phyloP scores from a whole-genome alignment of 2,888 invertebrate genomes.

The Papilio protenor region DNA sequence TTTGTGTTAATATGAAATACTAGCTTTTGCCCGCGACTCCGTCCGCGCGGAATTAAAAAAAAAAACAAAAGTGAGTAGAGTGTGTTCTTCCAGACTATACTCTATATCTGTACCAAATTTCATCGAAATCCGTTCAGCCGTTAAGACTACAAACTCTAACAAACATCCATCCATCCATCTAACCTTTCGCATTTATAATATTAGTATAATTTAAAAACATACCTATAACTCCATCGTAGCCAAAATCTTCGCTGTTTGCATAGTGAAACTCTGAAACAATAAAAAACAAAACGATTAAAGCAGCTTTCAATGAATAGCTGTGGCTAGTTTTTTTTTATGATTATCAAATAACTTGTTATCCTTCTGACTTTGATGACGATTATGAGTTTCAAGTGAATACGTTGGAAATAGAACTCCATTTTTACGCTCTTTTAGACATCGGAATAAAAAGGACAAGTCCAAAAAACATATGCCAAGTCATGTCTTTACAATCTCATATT shows the following conservation, averaged over 20 bases:
- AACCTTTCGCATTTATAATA: no score
- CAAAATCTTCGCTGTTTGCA: constrained; percentile 80
- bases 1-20: neutral
- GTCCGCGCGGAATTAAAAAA: no score
- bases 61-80: no score
- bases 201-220: constrained; percentile 54
- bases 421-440: neutral
- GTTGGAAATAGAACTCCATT: neutral
- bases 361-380: neutral
- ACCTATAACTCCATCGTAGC: constrained; percentile 85
- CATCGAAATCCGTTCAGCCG: no score
- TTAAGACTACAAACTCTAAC: no score
- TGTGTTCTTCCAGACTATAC: no score
- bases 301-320: neutral
- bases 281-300: constrained; percentile 38
- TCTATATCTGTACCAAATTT: no score
- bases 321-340: neutral
- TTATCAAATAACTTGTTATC: no score
- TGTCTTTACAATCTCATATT: constrained; percentile 13
- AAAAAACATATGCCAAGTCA: constrained; percentile 6
- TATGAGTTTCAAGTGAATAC: neutral
- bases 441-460: neutral
- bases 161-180: no score
- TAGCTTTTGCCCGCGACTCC: no score
- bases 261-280: constrained; percentile 67